Percentiles rank a stretch among this genome's conserved stretches.
These are phyloP conservation scores for Coremacera marginata DNA, from an alignment of 2,888 invertebrate species.

Conservation along the genomic window DNA sequence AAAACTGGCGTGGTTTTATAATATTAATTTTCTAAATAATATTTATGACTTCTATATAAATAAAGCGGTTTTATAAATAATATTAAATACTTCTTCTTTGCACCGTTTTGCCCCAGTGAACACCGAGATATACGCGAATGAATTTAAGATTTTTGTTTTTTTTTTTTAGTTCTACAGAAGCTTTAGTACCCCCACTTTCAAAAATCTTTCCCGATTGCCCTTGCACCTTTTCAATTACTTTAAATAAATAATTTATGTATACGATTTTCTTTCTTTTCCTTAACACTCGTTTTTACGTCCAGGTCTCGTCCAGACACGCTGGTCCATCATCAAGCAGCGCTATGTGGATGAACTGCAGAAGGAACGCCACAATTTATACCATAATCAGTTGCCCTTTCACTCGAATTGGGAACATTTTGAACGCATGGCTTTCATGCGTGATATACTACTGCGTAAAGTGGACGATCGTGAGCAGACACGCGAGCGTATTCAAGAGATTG, in stretches of 20 bases:
- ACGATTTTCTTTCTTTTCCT: too few species aligned
- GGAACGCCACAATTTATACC: constrained; percentile 61
- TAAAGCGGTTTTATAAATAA: too few species aligned
- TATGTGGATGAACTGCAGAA: constrained; percentile 64
- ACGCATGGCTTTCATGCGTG: constrained; percentile 64
- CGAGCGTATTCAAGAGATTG: constrained; percentile 65
- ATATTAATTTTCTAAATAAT: too few species aligned
- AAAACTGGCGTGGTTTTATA: too few species aligned
- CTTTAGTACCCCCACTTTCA: neutral
- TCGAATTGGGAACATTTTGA: constrained; percentile 66
- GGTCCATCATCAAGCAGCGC: constrained; percentile 65
- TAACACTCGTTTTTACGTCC: neutral
- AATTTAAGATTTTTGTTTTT: too few species aligned
- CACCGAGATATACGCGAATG: too few species aligned
- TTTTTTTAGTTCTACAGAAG: neutral
- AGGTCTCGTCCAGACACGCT: constrained; percentile 64
- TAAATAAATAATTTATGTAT: too few species aligned
- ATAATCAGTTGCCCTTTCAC: constrained; percentile 57
- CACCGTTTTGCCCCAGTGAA: too few species aligned
- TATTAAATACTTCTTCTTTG: too few species aligned
- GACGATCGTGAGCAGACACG: constrained; percentile 65
- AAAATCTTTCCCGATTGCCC: neutral
- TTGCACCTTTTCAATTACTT: neutral
- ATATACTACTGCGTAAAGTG: constrained; percentile 61
- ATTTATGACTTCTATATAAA: too few species aligned